A percentile compares a stretch with the other conserved stretches of the same genome.
These are phyloP conservation scores for Datnioides undecimradiatus DNA, from an alignment of 2,113 vertebrate species.

Conservation along the genomic window DNA sequence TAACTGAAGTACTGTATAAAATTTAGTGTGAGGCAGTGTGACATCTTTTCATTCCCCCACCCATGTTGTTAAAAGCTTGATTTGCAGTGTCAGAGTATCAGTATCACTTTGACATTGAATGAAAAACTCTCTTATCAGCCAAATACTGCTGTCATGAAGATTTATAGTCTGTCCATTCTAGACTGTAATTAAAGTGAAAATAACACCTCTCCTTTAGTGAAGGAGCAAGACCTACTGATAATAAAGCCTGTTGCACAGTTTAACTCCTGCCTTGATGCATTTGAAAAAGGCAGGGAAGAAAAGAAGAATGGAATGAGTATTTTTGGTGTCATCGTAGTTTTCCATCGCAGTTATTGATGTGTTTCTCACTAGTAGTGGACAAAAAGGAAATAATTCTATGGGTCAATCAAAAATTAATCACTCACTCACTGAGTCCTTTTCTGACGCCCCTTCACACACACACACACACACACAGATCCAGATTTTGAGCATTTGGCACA, in stretches of 20 bases:
- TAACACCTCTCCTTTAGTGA: neutral
- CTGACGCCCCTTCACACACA: slow-evolving; percentile 19
- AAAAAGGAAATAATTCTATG: slow-evolving; percentile 25
- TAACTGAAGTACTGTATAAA: neutral
- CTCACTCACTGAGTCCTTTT: slow-evolving; percentile 26
- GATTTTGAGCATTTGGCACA: too few relatives aligned
- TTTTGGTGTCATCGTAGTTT: neutral
- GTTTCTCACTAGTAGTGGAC: neutral
- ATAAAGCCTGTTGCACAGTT: neutral
- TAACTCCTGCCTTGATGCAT: neutral
- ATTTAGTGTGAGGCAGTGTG: neutral
- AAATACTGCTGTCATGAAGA: neutral
- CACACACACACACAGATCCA: too few relatives aligned
- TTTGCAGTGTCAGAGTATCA: neutral
- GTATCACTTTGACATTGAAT: slow-evolving; percentile 11
- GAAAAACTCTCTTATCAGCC: neutral
- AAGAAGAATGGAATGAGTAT: neutral
- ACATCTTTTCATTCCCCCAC: neutral
- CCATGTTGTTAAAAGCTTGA: neutral
- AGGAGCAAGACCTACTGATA: neutral
- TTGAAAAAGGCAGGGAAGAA: neutral
- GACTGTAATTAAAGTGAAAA: neutral
- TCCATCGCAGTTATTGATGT: neutral
- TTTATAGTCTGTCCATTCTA: neutral
- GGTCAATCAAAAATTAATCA: slow-evolving; percentile 44